Evolutionary conservation across 2,113 vertebrate species (phyloP), one percentile per base, ranked within the genome.

Genomic region (Meriones unguiculatus): DNA sequence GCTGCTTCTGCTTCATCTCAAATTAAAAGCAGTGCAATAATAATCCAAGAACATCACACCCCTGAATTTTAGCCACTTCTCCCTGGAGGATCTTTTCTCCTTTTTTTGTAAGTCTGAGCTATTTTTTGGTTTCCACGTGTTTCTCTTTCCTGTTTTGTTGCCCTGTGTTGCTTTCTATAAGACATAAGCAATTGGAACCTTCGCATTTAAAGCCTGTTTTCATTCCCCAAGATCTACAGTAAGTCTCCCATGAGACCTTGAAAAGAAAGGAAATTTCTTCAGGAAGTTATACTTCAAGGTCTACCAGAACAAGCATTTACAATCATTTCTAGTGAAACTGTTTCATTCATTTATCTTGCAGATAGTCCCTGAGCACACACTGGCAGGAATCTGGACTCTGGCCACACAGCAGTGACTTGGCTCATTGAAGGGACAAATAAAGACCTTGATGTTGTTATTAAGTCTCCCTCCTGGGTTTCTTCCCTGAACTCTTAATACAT

Each of bases 41-140:
- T 97, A 97, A 95, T 93, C 77, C 89, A 93, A 95, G 97, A 97
- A 97, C 97, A 98, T 97, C 97, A 97, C 96, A 95, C 97, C 97
- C 93, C 93, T 93, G 88, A 96, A 97, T 97, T 96, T 77, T 72
- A 97, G 86, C 92, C 95, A 94, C 97, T 93, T 96, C 87, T 90
- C 92, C 69, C 32, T 22, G 30, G 46, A 96, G 57, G 12, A 77
- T 94, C 30, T 70, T 94, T 59, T 90, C 81, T 95, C 78, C 41
- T 57, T 57, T 70, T 70, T 70, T 69, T 32, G 15, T 81, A 97
- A 92, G 82, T 24, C 76, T 62, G 91, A 95, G 95, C 93, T 97
- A 95, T 93, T 97, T 97, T 98, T 97, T 54, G 46, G 67, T 75
- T 93, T 89, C 95, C 72, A 70, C 62, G 67, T 92, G 30, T 95